These are phyloP conservation scores for Hyles lineata DNA, from an alignment of 2,888 invertebrate genomes.

Conservation along the genomic window DNA sequence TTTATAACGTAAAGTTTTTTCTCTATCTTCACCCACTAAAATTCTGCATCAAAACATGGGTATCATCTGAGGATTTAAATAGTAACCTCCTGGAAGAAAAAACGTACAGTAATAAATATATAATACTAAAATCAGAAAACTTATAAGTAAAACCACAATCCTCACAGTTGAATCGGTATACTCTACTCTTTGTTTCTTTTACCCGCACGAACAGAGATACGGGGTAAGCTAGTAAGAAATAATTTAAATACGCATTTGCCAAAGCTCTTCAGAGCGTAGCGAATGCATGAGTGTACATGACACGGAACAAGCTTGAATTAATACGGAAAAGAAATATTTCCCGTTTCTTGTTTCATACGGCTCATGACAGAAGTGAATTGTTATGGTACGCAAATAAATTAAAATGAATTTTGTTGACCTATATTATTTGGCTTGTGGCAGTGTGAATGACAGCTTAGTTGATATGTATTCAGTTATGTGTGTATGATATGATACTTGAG, in stretches of 20 bases:
- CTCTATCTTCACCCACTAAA: no score
- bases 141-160: no score
- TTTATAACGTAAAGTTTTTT: no score
- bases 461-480: no score
- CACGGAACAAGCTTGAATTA: conserved; percentile 8
- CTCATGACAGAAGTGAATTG: conserved; percentile 1
- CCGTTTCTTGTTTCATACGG: conserved; percentile 8
- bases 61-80: no score
- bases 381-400: conserved; percentile 12
- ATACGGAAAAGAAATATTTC: conserved; percentile 6
- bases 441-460: neutral
- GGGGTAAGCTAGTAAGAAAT: conserved; percentile 1
- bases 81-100: no score
- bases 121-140: no score
- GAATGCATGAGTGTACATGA: conserved; percentile 21
- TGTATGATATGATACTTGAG: no score
- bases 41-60: no score
- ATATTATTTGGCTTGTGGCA: neutral
- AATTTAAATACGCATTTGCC: conserved; percentile 22
- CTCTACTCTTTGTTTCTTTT: neutral
- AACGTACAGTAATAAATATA: no score
- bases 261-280: conserved; percentile 13
- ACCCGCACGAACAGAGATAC: conserved; percentile 6
- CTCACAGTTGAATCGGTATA: neutral
- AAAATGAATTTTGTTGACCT: neutral